Evolutionary conservation across 2,797 vertebrate species (phyloP).

Genomic region (Enoplosus armatus): DNA sequence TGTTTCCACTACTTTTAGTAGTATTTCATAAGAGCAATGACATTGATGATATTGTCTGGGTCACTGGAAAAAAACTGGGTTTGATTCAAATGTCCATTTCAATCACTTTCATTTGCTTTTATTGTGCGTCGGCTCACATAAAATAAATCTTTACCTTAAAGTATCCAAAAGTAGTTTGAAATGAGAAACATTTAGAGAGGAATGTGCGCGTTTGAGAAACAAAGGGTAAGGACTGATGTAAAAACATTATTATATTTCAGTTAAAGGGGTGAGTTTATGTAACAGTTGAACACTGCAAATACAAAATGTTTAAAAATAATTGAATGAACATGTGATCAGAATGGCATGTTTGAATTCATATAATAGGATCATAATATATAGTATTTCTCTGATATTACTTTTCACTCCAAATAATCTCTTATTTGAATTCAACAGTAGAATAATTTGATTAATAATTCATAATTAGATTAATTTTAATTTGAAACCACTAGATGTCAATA

Average conservation of each 20-base stretch:
- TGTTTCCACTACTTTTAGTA: too few species aligned
- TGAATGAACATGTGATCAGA: not conserved
- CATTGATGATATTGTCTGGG: not conserved
- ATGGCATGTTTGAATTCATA: not conserved
- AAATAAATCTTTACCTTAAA: not conserved
- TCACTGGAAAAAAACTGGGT: not conserved
- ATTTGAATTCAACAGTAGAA: conserved; percentile 1
- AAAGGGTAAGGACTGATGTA: not conserved
- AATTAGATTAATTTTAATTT: too few species aligned
- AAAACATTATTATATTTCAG: too few species aligned
- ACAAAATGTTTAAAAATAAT: not conserved
- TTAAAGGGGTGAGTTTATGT: not conserved
- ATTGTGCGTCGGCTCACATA: too few species aligned
- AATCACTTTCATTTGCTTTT: not conserved
- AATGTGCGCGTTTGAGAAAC: not conserved
- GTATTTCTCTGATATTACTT: not conserved
- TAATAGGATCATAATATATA: too few species aligned
- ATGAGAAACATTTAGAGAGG: not conserved
- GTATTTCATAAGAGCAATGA: not conserved
- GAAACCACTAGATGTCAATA: conserved; percentile 71
- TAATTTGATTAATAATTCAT: too few species aligned
- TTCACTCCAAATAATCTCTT: too few species aligned
- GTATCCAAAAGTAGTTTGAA: not conserved
- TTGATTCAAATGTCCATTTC: not conserved
- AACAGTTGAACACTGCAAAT: not conserved